phyloP scores from a whole-genome alignment of 2,113 vertebrate genomes.

The Beaufortia kweichowensis region DNA sequence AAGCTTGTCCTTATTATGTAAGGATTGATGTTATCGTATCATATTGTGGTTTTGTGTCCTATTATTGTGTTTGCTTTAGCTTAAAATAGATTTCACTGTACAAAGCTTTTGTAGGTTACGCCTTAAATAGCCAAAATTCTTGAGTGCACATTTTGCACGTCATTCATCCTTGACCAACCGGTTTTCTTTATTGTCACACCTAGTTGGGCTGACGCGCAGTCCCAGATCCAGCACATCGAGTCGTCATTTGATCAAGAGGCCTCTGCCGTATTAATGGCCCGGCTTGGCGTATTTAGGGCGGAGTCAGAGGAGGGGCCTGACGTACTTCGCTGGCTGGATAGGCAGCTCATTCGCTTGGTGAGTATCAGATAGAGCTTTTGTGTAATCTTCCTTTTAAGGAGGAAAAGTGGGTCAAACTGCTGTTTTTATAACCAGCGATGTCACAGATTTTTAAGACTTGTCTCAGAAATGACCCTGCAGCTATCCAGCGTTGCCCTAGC shows the following conservation, averaged over 20 bases:
- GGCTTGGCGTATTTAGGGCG: slow-evolving; percentile 89
- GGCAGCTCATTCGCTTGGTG: slow-evolving; percentile 96
- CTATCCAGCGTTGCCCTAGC: too few relatives aligned
- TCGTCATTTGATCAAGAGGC: slow-evolving; percentile 96
- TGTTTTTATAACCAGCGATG: background rate
- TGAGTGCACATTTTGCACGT: background rate
- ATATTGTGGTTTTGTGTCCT: background rate
- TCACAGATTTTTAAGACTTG: background rate
- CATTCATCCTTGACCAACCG: background rate
- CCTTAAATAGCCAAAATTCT: background rate
- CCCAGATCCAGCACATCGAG: slow-evolving; percentile 93
- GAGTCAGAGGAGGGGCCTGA: slow-evolving; percentile 96
- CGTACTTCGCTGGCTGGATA: slow-evolving; percentile 93
- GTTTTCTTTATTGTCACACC: slow-evolving; percentile 22
- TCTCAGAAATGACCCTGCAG: too few relatives aligned
- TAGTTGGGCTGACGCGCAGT: slow-evolving; percentile 96
- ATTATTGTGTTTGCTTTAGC: slow-evolving; percentile 6
- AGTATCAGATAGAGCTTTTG: slow-evolving; percentile 51
- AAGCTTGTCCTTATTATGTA: background rate
- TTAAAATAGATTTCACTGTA: slow-evolving; percentile 13
- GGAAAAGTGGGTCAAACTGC: background rate
- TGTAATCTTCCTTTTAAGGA: background rate
- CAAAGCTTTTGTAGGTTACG: background rate
- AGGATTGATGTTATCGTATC: background rate
- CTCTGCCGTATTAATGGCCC: slow-evolving; percentile 91